Base-by-base conservation (phyloP, 2,113 vertebrate species). In the Hiodon tergisus region DNA sequence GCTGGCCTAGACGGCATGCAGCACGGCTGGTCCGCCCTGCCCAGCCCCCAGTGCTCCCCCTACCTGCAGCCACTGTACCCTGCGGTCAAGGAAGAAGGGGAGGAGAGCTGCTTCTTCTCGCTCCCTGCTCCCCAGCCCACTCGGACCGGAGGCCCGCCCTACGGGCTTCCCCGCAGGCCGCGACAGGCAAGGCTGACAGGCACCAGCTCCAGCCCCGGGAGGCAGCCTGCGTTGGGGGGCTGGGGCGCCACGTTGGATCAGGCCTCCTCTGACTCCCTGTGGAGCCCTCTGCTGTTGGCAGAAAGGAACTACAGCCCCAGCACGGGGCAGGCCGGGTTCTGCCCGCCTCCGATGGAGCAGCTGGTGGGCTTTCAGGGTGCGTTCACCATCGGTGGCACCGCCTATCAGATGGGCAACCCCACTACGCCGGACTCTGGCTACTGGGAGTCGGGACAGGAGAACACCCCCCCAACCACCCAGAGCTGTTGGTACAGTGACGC, bases 401-500 rank as follows among this genome's bases (percentile, higher is more conserved):
- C 17, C 4, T 13, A 10, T 13, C 57, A 60, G 62, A 65, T 79
- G n/a, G 78, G 77, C 57, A 87, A 78, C 47, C 86, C 88, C 5
- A 80, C 82, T 78, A 87, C 87, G 2, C 85, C 85, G 0, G 89
- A 87, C 61, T 87, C 86, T 3, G 86, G 86, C 17, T 88, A 82
- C 73, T 88, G 89, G 87, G 87, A 88, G 3, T 53, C 51, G 31
- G 65, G 74, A n/a, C 7, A 65, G 61, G 82, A 86, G 6, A 80
- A 53, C 57, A 86, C 81, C 69, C 80, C 82, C 0, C 53, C 54
- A 54, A 9, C 73, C 47, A 63, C 63, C 10, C 78, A 47, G n/a
- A 76, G 69, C 70, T 10, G 74, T 0, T 83, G 82, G 71, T 4
- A 82, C 76, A 83, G 82, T 6, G 79, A 77, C 3, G 84, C 79